Evolutionary conservation across 2,888 invertebrate species (phyloP), one percentile per base, ranked within the genome.

Genomic region (Oligia strigilis): DNA sequence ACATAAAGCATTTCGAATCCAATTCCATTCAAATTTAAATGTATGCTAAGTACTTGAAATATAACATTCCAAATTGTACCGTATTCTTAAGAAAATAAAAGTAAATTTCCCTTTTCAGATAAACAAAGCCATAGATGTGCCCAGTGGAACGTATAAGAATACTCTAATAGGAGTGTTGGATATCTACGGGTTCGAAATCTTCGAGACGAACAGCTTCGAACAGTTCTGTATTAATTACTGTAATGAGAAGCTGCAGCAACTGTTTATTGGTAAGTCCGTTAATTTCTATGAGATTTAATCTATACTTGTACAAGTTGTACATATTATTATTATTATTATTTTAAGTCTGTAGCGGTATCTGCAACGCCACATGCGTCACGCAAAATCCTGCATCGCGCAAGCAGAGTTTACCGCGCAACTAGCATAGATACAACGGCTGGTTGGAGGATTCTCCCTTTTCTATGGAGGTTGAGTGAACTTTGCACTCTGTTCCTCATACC

Each of bases 141-240:
- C 98, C 40, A 95, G 95, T 14, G 97, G 93, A 75, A 95, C 97
- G 49, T 98, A 98, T 93, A 98, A 98, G 93, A 98, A 98, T 92
- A 98, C 98, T 0, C 97, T 99, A 66, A 99, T 99, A 91, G 99
- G 99, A 17, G 99, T 99, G 9, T 97, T 99, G 73, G 99, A 99
- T 93, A 99, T 99, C 92, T 99, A 99, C 94, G 99, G 99, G 40
- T 99, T 99, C 95, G 99, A 99, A 97, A 99, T 99, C 88, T 99
- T 99, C 95, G 99, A 99, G 90, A 98, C 98, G 52, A 99, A 99
- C 96, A 99, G 99, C 96, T 99, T 99, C 96, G 99, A 99, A 95
- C 99, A 99, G 97, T 99, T 99, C 96, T 99, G 99, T 95, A 99
- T 99, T 93, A 99, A 99, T 96, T 99, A 99, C 96, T 99, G 99